Percentiles rank a stretch among this genome's conserved stretches.
Conservation (phyloP, 2,113 vertebrate species). For the Pteruthius melanotis region DNA sequence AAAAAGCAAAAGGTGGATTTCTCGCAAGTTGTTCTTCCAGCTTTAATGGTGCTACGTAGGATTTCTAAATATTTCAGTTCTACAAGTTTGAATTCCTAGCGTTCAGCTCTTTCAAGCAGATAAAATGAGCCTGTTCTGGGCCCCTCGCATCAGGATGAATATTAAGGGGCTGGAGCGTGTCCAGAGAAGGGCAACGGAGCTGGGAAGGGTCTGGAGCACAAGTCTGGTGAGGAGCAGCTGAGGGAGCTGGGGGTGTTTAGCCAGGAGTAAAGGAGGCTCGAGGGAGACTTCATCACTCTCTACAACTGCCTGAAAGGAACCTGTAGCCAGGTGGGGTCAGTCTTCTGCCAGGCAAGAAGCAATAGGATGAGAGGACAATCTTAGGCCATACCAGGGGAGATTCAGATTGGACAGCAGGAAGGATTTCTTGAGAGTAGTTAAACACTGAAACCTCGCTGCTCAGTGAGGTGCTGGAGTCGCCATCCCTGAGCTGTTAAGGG, state of each 20-base stretch:
- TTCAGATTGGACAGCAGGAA: not conserved
- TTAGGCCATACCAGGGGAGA: not conserved
- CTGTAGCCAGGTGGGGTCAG: fast-evolving
- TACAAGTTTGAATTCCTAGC: fast-evolving
- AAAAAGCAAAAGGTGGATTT: not conserved
- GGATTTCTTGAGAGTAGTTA: not conserved
- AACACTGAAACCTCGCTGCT: not conserved
- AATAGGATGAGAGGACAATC: not conserved
- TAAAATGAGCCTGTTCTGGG: not conserved
- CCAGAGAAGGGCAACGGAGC: not conserved
- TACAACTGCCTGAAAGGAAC: fast-evolving
- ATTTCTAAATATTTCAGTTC: not conserved
- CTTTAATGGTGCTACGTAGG: too few relatives aligned
- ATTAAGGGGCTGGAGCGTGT: not conserved
- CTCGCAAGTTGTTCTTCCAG: not conserved
- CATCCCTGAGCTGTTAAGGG: not conserved
- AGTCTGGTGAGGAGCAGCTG: fast-evolving
- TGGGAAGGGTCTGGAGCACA: not conserved
- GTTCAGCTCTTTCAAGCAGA: not conserved
- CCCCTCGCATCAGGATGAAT: not conserved
- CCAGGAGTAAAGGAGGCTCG: not conserved
- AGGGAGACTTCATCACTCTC: fast-evolving
- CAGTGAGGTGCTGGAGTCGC: too few relatives aligned
- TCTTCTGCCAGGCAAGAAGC: too few relatives aligned
- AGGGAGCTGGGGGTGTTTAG: not conserved